phyloP scores from a whole-genome alignment of 2,888 invertebrate genomes.

The Cantharis rustica region DNA sequence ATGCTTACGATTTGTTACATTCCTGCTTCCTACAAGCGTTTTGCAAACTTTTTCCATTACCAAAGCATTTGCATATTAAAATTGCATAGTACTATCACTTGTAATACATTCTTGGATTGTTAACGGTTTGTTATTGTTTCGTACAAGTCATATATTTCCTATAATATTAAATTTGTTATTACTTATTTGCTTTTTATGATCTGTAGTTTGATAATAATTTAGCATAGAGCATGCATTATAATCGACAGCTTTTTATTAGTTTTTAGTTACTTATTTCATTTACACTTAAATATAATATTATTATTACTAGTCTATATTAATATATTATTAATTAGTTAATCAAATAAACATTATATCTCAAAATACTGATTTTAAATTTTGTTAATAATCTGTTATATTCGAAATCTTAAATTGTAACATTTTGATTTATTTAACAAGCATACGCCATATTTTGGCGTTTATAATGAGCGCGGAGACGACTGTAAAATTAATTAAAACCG shows the following conservation, averaged over 20 bases:
- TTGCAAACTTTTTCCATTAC: constrained; percentile 23
- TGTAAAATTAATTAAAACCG: too few species aligned
- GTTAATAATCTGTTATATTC: too few species aligned
- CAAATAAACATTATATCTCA: too few species aligned
- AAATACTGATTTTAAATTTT: too few species aligned
- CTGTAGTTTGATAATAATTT: background rate
- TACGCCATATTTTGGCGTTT: too few species aligned
- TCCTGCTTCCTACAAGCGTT: constrained; percentile 14
- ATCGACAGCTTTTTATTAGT: background rate
- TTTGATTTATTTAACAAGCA: too few species aligned
- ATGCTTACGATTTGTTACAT: constrained; percentile 18
- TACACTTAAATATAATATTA: too few species aligned
- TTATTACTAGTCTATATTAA: too few species aligned
- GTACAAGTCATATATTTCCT: background rate
- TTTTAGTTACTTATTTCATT: too few species aligned
- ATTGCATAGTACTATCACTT: constrained; percentile 5
- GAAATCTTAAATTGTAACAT: too few species aligned
- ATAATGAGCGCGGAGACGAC: too few species aligned
- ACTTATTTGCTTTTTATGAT: background rate
- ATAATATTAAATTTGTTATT: background rate
- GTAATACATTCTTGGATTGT: background rate
- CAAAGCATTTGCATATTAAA: constrained; percentile 24
- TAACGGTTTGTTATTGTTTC: background rate
- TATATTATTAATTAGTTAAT: too few species aligned
- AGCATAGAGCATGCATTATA: background rate